Percentiles rank a stretch among this genome's conserved stretches.
phyloP scores from a whole-genome alignment of 2,888 invertebrate genomes.

The Carcina quercana region DNA sequence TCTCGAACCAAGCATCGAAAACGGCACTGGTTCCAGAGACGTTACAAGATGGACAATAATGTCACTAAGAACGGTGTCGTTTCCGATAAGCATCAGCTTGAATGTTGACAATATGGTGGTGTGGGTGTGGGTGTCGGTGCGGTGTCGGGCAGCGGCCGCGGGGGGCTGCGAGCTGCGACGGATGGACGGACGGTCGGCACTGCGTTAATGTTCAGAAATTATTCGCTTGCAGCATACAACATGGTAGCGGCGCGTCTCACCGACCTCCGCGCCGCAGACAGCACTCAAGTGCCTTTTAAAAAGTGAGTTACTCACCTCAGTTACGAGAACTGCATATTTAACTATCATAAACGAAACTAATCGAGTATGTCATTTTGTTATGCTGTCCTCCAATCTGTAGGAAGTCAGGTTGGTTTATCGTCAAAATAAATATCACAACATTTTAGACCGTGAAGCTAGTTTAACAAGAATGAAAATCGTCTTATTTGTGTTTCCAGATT shows the following conservation, averaged over 20 bases:
- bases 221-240: slow-evolving; percentile 95
- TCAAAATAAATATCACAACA: no score
- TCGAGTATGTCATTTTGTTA: slow-evolving; percentile 18
- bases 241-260: slow-evolving; percentile 98
- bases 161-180: slow-evolving; percentile 23
- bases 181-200: slow-evolving; percentile 36
- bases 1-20: background rate
- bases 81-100: no score
- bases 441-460: no score
- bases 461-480: no score
- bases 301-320: slow-evolving; percentile 82
- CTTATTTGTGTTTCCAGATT: slow-evolving; percentile 82
- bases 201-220: slow-evolving; percentile 76
- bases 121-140: slow-evolving; percentile 27
- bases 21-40: no score
- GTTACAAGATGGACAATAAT: no score
- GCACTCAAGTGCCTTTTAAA: slow-evolving; percentile 99
- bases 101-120: slow-evolving; percentile 71
- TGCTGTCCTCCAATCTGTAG: slow-evolving; percentile 33
- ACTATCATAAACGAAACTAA: no score
- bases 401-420: slow-evolving; percentile 58
- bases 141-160: slow-evolving; percentile 25
- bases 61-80: no score
- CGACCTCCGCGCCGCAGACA: slow-evolving; percentile 93
- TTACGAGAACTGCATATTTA: slow-evolving; percentile 6